Percentiles rank a stretch among this genome's conserved stretches.
phyloP scores from a whole-genome alignment of 2,113 vertebrate genomes.

The Cettia cetti region DNA sequence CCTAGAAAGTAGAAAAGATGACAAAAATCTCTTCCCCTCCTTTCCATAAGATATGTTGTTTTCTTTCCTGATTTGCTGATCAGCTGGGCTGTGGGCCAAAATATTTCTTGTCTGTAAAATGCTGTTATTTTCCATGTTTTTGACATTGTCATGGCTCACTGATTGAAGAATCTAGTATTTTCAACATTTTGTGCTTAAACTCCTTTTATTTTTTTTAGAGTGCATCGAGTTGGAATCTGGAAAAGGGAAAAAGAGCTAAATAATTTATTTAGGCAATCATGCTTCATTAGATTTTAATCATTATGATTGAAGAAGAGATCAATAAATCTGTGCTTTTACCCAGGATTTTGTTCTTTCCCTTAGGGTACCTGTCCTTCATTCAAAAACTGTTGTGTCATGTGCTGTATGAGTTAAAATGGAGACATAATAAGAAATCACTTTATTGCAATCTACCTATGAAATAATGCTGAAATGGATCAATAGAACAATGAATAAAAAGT shows the following conservation, averaged over 20 bases:
- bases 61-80: not conserved
- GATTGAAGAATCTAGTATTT: not conserved
- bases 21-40: not conserved
- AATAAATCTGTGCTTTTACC: conserved; percentile 20
- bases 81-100: not conserved
- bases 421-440: conserved; percentile 49
- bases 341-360: not conserved
- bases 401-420: conserved; percentile 32
- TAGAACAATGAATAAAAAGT: conserved; percentile 50
- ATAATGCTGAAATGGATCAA: conserved; percentile 42
- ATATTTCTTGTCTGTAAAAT: not conserved
- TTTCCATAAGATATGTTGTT: not conserved
- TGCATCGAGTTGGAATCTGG: not conserved
- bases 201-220: not conserved
- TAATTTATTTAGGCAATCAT: conserved; percentile 47
- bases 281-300: conserved; percentile 38
- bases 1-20: not conserved
- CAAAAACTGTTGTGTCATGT: not conserved
- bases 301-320: conserved; percentile 42
- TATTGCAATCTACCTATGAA: conserved; percentile 8
- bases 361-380: conserved; percentile 7
- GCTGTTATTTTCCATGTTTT: not conserved
- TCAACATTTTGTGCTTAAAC: not conserved
- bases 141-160: not conserved
- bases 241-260: not conserved